Evolutionary conservation across 2,113 vertebrate species (phyloP).

Genomic region (Thryonomys swinderianus): DNA sequence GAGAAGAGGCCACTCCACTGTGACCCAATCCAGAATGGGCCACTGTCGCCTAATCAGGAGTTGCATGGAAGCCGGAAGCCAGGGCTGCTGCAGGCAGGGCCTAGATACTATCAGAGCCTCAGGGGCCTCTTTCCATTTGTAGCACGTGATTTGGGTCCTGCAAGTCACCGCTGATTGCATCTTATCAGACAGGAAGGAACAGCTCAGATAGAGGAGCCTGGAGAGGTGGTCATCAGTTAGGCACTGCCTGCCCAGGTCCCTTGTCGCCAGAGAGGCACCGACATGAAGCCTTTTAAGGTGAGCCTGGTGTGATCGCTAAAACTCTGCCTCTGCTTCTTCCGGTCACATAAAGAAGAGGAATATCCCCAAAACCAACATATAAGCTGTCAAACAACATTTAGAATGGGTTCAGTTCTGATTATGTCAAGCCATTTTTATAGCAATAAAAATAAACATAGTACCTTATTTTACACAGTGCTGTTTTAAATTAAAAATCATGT

Average conservation of each 20-base stretch:
- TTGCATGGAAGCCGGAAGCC: background rate
- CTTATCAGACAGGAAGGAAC: background rate
- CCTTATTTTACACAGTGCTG: background rate
- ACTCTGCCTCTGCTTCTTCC: background rate
- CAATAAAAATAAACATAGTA: background rate
- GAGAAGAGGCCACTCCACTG: background rate
- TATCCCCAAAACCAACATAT: background rate
- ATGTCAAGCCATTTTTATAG: background rate
- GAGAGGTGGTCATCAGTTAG: no score
- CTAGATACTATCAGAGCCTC: accelerated
- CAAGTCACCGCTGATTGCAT: no score
- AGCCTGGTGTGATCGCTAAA: background rate
- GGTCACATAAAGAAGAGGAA: background rate
- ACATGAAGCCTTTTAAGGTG: background rate
- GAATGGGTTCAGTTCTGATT: background rate
- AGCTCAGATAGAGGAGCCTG: no score
- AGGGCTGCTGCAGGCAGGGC: background rate
- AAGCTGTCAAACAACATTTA: background rate
- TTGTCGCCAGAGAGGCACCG: background rate
- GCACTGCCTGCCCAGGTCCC: background rate
- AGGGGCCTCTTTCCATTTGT: background rate
- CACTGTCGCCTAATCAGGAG: background rate
- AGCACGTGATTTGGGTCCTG: background rate
- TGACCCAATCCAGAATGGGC: background rate
- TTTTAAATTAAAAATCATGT: background rate